Evolutionary conservation across 1,140 invertebrate species (phyloP).

Genomic region (Nebria ingens): DNA sequence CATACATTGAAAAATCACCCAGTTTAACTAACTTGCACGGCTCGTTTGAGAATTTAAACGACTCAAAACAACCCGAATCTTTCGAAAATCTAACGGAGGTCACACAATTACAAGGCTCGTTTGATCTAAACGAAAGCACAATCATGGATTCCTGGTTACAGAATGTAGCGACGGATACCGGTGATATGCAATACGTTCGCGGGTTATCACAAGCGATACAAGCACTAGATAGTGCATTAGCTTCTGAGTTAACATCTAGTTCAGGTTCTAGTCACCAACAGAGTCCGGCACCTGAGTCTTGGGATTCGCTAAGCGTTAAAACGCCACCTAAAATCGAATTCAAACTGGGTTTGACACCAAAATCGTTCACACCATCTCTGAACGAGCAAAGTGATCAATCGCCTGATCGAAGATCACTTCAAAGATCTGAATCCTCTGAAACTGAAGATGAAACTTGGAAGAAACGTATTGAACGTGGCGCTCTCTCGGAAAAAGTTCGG

Average conservation of each 20-base stretch:
- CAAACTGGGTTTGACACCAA: constrained; percentile 16
- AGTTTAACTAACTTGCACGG: constrained; percentile 49
- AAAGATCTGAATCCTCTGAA: constrained; percentile 42
- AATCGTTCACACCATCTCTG: constrained; percentile 9
- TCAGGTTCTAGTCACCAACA: constrained; percentile 45
- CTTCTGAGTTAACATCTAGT: constrained; percentile 48
- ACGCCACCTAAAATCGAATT: constrained; percentile 12
- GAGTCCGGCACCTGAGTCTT: constrained; percentile 30
- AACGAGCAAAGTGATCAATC: constrained; percentile 23
- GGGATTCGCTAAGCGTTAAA: neutral
- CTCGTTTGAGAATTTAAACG: constrained; percentile 44
- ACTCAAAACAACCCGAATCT: constrained; percentile 36
- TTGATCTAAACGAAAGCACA: too few species aligned
- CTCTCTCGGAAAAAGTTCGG: constrained; percentile 56
- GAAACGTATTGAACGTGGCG: constrained; percentile 48
- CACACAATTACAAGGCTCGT: constrained; percentile 21
- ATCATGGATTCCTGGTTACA: constrained; percentile 44
- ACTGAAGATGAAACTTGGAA: constrained; percentile 59
- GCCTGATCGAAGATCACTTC: constrained; percentile 18
- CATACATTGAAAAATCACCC: constrained; percentile 28
- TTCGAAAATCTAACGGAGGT: too few species aligned
- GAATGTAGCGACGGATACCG: constrained; percentile 41
- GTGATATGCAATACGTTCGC: constrained; percentile 43
- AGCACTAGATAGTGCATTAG: constrained; percentile 51
- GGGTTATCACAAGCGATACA: constrained; percentile 53